Base-by-base conservation (phyloP, 2,113 vertebrate genomes). In the Hippocampus abdominalis region DNA sequence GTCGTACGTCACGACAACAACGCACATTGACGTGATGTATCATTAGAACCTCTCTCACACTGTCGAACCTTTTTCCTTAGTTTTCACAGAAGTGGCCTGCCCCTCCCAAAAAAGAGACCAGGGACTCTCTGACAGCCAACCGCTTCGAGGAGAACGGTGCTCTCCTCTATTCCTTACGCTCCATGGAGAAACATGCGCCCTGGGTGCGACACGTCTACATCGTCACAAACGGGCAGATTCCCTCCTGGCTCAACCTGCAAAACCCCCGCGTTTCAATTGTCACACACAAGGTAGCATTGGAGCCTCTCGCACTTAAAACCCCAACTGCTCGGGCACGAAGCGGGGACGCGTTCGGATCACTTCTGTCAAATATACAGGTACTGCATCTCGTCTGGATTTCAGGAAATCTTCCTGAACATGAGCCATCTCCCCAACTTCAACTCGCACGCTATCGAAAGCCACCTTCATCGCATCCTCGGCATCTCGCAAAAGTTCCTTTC, bases 91-190 rank as follows among this genome's bases (percentile, higher is more conserved):
- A 18, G 27, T 27, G 18, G 4, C 7, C 25, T 60, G 13, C 2
- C 57, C 5, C 16, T 0, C 21, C 32, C 36, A 21, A 61, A 11
- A 21, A 36, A 39, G 59, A 39, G 59, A 39, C 16, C 2, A 36
- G 18, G 21, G 32, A 39, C 39, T 21, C 21, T 39, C 32, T 61
- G 7, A 21, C 4, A 6, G 94, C 96, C 64, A 98, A 96, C 87
- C 94, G 96, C 18, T 99, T 99, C 1, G 96, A 98, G 82, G 97
- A 98, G 81, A 99, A 99, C 0, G 97, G 98, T 73, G 97, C 98
- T 85, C 91, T 99, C 63, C 94, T 96, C 2, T 98, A 98, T 71
- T 99, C 97, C 0, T 32, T 99, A 78, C 91, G 97, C 2, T 98
- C 96, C 0, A 93, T 99, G 44, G 97, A 98, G 89, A 94, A 81